Evolutionary conservation across 2,888 invertebrate genomes (phyloP), one percentile per base, ranked within the genome.

Genomic region (Agrotis puta): DNA sequence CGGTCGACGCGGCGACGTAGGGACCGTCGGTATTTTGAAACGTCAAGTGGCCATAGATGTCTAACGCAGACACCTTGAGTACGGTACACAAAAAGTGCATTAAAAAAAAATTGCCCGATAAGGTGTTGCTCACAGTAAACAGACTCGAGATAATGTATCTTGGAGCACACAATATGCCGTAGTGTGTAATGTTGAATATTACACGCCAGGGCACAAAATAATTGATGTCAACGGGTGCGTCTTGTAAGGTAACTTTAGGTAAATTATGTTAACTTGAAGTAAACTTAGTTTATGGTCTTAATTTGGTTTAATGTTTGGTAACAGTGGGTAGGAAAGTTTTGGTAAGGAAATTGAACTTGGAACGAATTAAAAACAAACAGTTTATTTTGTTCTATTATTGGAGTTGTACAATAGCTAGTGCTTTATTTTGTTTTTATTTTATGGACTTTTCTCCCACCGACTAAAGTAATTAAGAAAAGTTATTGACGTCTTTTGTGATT

Each of bases 101-200:
- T 39, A 39, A 39, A 9, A 39, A 39, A 39, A 9, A 39, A 9
- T 72, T 77, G 78, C 74, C 83, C 63, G 88, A 88, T 87, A 87
- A 87, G 86, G 85, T n/a, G 67, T 59, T 82, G 81, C 77, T 70
- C 81, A 77, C 74, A 50, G 81, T 77, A 86, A 84, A 84, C 81
- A 82, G 22, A 56, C 70, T 63, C 71, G 65, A 83, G 86, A 79
- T 86, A 84, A 77, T 79, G 65, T 70, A 58, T 62, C 63, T 68
- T 43, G 48, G 50, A 69, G 64, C 54, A 75, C 79, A 79, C 73
- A 39, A n/a, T 7, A 33, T 39, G 39, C 11, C 39, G 39, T 39
- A 39, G 39, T 33, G 39, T 33, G 33, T 33, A 56, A 56, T 56
- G 56, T 56, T 33, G 20, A 43, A 68, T 70, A 45, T 72, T 74